A percentile compares a stretch with the other conserved stretches of the same genome.
These are phyloP conservation scores for Samia ricini DNA, from an alignment of 1,140 invertebrate genomes.

Conservation along the genomic window DNA sequence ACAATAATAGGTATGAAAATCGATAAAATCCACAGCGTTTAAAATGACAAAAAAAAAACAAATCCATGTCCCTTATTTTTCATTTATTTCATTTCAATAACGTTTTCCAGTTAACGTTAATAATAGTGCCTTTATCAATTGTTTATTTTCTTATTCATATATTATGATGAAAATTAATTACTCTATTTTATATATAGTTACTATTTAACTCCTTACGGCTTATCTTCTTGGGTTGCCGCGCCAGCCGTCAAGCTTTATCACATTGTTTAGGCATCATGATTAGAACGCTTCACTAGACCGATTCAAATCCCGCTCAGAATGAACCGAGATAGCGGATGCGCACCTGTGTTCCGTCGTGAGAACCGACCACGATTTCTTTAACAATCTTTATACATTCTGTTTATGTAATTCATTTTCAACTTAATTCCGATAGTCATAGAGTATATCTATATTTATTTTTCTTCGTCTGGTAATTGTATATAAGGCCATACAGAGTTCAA, in stretches of 20 bases:
- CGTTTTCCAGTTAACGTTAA: no score
- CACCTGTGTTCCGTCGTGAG: slow-evolving; percentile 66
- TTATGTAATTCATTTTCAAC: neutral
- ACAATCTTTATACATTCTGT: slow-evolving; percentile 23
- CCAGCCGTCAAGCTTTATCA: neutral
- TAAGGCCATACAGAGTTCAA: slow-evolving; percentile 49
- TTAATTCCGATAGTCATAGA: slow-evolving; percentile 24
- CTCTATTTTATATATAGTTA: no score
- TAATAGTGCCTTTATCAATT: no score
- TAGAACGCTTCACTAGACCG: slow-evolving; percentile 42
- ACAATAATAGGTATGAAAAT: no score
- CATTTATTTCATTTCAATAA: no score
- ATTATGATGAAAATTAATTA: no score
- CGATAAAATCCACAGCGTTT: no score
- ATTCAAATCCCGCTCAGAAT: slow-evolving; percentile 46
- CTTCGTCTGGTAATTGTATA: slow-evolving; percentile 28
- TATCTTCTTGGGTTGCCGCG: neutral
- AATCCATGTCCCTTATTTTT: no score
- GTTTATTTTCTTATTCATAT: no score
- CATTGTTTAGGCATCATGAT: slow-evolving; percentile 34
- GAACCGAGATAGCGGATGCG: slow-evolving; percentile 65
- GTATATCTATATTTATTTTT: neutral
- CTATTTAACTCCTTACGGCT: neutral
- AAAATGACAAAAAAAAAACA: no score
- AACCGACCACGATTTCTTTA: slow-evolving; percentile 49